These are phyloP conservation scores for Cryptoprocta ferox DNA, from an alignment of 2,797 vertebrate species.

Conservation along the genomic window DNA sequence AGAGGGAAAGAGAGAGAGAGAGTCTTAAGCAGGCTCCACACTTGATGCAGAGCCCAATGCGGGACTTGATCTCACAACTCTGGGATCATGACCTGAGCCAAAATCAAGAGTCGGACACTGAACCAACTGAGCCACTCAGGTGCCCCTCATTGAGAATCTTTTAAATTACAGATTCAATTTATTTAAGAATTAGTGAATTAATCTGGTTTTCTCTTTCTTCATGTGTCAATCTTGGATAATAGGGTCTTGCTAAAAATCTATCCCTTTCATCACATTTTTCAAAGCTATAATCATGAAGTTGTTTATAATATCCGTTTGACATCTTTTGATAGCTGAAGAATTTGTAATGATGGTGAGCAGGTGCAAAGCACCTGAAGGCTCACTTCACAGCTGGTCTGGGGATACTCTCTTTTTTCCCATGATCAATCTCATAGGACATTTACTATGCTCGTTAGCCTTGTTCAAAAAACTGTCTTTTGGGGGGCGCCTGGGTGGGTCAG, in stretches of 20 bases:
- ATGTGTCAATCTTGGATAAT: background rate
- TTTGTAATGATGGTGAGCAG: background rate
- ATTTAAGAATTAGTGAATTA: background rate
- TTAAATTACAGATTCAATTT: conserved; percentile 3
- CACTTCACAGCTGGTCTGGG: background rate
- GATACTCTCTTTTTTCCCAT: background rate
- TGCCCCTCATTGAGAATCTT: background rate
- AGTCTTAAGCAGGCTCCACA: too few species aligned
- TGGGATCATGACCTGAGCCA: too few species aligned
- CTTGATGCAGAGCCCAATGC: too few species aligned
- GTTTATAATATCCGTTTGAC: background rate
- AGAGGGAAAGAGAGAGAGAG: too few species aligned
- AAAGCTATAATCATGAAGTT: background rate
- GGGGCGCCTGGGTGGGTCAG: background rate
- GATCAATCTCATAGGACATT: background rate
- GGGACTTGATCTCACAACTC: too few species aligned
- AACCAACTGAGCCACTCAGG: too few species aligned
- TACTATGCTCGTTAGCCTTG: background rate
- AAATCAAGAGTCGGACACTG: too few species aligned
- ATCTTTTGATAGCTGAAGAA: background rate
- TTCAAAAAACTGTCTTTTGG: background rate
- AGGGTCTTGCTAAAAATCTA: background rate
- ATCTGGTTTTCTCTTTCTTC: background rate
- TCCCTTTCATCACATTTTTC: background rate
- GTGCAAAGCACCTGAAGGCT: background rate